Conservation (phyloP, 2,797 vertebrate genomes). For the Esox lucius region DNA sequence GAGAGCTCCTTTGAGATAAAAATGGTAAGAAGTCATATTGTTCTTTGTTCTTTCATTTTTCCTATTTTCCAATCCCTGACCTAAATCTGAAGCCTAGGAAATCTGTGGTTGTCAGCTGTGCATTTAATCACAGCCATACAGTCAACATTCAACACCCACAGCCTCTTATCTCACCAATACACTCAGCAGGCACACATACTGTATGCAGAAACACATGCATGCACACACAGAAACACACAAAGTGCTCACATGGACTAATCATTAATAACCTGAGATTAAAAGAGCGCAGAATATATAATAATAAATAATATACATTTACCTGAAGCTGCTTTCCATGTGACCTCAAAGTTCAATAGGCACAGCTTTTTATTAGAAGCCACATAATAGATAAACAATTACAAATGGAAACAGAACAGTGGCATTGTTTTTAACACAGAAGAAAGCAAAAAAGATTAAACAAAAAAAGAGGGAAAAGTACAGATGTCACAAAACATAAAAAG, state of each 20-base stretch:
- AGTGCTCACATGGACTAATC: constrained; percentile 43
- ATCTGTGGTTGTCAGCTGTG: constrained; percentile 44
- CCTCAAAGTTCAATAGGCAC: constrained; percentile 27
- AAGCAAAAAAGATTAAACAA: too few relatives aligned
- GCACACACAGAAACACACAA: too few relatives aligned
- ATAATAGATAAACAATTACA: too few relatives aligned
- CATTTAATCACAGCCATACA: constrained; percentile 56
- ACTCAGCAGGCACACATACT: constrained; percentile 35
- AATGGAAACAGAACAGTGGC: too few relatives aligned
- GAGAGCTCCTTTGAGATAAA: not conserved
- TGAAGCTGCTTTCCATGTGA: constrained; percentile 22
- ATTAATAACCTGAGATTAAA: constrained; percentile 57
- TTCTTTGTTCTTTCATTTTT: not conserved
- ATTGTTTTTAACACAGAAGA: too few relatives aligned
- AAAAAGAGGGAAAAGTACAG: too few relatives aligned
- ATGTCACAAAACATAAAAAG: too few relatives aligned
- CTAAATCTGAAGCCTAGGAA: constrained; percentile 32
- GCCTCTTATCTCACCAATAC: constrained; percentile 52
- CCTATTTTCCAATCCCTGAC: constrained; percentile 3
- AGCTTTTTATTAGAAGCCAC: constrained; percentile 43
- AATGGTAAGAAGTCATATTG: not conserved
- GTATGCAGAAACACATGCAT: too few relatives aligned
- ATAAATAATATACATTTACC: constrained; percentile 63
- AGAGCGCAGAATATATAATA: constrained; percentile 48
- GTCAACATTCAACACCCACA: constrained; percentile 28